Evolutionary conservation across 1,140 invertebrate species (phyloP).

Genomic region (Drosophila orosa): DNA sequence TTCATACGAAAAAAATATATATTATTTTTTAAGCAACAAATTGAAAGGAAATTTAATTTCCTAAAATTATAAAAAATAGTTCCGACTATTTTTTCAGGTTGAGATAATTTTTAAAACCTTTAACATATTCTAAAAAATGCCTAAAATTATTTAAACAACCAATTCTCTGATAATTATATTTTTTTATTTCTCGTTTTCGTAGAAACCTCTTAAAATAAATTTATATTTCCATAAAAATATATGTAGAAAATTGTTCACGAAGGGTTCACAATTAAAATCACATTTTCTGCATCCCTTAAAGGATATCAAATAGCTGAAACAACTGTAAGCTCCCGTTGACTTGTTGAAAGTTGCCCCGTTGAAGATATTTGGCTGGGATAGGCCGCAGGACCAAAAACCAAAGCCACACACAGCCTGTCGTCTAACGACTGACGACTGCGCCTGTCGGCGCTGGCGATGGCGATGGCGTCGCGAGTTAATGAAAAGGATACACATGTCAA

Average conservation of each 20-base stretch:
- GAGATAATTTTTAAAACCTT: background rate
- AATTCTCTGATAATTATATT: background rate
- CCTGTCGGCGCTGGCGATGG: conserved; percentile 45
- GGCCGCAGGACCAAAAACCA: conserved; percentile 35
- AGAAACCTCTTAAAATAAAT: background rate
- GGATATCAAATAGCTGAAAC: conserved; percentile 22
- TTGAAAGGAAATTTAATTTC: background rate
- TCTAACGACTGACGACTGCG: conserved; percentile 19
- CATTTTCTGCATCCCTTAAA: background rate
- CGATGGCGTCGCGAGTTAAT: conserved; percentile 80
- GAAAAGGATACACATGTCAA: conserved; percentile 84
- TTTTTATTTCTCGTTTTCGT: background rate
- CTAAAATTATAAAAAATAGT: background rate
- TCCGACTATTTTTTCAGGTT: background rate
- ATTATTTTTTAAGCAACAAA: background rate
- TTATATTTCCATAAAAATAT: background rate
- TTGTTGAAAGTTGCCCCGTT: conserved; percentile 35
- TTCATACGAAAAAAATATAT: too few relatives aligned
- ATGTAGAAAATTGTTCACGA: too few relatives aligned
- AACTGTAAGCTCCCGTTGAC: background rate
- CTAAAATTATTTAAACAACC: background rate
- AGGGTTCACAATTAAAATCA: too few relatives aligned
- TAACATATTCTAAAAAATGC: background rate
- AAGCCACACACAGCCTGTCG: conserved; percentile 35
- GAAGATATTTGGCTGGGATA: conserved; percentile 31